Base-by-base conservation (phyloP, 2,888 invertebrate genomes). In the Ceramica pisi region DNA sequence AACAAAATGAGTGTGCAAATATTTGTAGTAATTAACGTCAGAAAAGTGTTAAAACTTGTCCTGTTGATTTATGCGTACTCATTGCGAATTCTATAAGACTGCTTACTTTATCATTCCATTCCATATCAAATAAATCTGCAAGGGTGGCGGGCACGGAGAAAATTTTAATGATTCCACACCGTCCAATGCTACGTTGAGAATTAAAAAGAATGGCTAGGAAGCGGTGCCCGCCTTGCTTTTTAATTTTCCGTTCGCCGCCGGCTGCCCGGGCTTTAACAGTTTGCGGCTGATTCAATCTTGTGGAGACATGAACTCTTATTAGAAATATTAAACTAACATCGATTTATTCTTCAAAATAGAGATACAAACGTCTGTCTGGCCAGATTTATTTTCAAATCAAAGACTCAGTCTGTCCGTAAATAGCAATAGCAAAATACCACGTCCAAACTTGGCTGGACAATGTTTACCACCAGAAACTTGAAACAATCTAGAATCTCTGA, bases 191-290 rank as follows among this genome's bases (percentile, higher is more conserved):
- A 88, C 84, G 89, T 87, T 88, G 90, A 90, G 92, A 93, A 94
- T 94, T 92, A 94, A 95, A 95, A 95, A 95, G 93, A 95, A 95
- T 93, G 90, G 92, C 89, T 81, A 90, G 93, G 91, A 93, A 93
- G 88, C 89, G 90, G 89, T 90, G 84, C 85, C 89, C 90, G 91
- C 90, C 93, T 92, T 92, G 92, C 93, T 94, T 93, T 95, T 95
- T 95, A 95, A 95, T 95, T 95, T 95, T 95, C 94, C 95, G 94
- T 91, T 91, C 90, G 91, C 93, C 92, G 89, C 84, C 88, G 90
- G 89, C 87, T 88, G 88, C 80, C 86, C 87, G 87, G 60, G 73
- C 82, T 86, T 89, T 90, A 88, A 85, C 90, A 91, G 90, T 91
- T 92, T 90, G 91, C 84, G 90, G 90, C 86, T 86, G 90, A 91